Percentiles rank a stretch among this genome's conserved stretches.
These are phyloP conservation scores for Podabrus alpinus DNA, from an alignment of 2,888 invertebrate species.

Conservation along the genomic window DNA sequence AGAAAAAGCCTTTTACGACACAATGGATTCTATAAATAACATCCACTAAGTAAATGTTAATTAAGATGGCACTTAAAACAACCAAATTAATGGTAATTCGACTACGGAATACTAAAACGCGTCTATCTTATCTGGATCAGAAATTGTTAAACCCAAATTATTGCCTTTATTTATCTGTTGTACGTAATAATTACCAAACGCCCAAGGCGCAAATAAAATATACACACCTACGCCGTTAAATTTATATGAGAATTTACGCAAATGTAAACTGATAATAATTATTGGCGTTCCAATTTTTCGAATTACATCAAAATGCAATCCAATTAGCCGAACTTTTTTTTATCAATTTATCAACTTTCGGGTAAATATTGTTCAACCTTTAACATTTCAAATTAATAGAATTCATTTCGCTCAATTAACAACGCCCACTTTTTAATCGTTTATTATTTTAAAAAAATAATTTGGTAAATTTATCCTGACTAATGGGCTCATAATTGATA, in stretches of 20 bases:
- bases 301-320: neutral
- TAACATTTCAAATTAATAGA: neutral
- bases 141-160: neutral
- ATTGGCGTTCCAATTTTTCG: neutral
- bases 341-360: neutral
- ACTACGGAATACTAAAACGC: neutral
- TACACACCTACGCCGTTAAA: neutral
- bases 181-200: neutral
- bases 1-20: neutral
- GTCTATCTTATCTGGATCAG: neutral
- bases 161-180: neutral
- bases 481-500: too few species aligned
- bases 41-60: constrained; percentile 9
- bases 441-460: neutral
- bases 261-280: neutral
- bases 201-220: neutral
- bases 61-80: constrained; percentile 1
- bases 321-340: neutral
- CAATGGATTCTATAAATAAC: constrained; percentile 6
- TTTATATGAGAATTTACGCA: neutral
- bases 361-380: neutral
- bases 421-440: neutral
- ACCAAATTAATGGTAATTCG: neutral
- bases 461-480: too few species aligned
- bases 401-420: neutral